phyloP scores from a whole-genome alignment of 1,140 invertebrate genomes.

The Holotrichia oblita region DNA sequence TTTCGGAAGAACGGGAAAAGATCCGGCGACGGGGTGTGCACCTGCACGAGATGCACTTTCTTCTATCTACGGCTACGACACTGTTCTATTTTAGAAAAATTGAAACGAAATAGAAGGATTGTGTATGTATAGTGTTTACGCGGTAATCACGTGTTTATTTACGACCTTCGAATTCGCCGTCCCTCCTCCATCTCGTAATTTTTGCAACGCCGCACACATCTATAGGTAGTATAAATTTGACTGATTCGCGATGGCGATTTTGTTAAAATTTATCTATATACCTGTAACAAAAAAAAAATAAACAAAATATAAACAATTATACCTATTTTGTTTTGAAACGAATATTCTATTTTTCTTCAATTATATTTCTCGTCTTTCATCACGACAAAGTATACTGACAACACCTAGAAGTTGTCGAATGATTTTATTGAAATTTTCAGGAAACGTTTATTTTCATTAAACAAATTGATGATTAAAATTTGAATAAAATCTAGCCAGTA shows the following conservation, averaged over 20 bases:
- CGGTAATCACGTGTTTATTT: constrained; percentile 26
- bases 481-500: too few relatives aligned
- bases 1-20: not conserved
- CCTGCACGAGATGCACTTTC: constrained; percentile 19
- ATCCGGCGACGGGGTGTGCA: not conserved
- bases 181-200: constrained; percentile 19
- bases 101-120: too few relatives aligned
- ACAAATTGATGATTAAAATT: too few relatives aligned
- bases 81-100: constrained; percentile 1
- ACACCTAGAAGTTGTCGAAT: too few relatives aligned
- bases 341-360: too few relatives aligned
- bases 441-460: too few relatives aligned
- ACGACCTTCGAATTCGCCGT: constrained; percentile 20
- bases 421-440: too few relatives aligned
- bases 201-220: too few relatives aligned
- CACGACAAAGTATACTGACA: too few relatives aligned
- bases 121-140: not conserved
- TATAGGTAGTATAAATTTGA: not conserved
- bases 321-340: too few relatives aligned
- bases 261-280: constrained; percentile 22
- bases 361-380: too few relatives aligned
- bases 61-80: not conserved
- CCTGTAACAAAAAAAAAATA: not conserved
- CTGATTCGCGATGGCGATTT: not conserved
- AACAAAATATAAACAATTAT: too few relatives aligned